A percentile compares a stretch with the other conserved stretches of the same genome.
Evolutionary conservation across 2,888 invertebrate genomes (phyloP).

Genomic region (Frankliniella intonsa): DNA sequence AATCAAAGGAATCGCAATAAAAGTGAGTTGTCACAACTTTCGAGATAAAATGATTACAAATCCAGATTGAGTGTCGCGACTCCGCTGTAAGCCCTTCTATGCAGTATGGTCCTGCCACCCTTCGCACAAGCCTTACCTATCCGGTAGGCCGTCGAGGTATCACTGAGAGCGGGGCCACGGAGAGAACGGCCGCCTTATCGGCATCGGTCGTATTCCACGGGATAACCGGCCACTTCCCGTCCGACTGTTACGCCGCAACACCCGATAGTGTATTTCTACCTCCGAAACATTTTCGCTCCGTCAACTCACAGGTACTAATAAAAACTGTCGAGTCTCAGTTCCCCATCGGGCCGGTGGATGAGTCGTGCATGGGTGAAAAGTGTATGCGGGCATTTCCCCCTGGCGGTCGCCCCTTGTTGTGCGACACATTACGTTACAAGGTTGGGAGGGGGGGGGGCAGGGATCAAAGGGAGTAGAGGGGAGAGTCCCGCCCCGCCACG

Average conservation of each 20-base stretch:
- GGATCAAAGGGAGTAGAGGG: background rate
- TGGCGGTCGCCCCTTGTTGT: no score
- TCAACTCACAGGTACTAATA: background rate
- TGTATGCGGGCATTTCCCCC: no score
- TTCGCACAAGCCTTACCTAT: background rate
- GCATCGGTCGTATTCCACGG: background rate
- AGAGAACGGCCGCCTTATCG: background rate
- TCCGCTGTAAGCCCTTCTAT: background rate
- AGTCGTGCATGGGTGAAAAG: no score
- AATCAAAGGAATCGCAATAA: no score
- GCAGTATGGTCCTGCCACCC: background rate
- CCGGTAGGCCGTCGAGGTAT: background rate
- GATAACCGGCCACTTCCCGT: background rate
- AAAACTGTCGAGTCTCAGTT: background rate
- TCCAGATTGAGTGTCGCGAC: background rate
- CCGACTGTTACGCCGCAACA: background rate
- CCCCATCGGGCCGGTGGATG: background rate
- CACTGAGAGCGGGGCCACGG: background rate
- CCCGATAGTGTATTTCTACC: background rate
- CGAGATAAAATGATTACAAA: background rate
- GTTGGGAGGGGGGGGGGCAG: background rate
- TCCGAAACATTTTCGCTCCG: background rate
- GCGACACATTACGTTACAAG: no score
- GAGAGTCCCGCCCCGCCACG: background rate
- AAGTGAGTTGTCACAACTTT: background rate